Conservation (phyloP, 2,888 invertebrate species). For the Drosophila eohydei region DNA sequence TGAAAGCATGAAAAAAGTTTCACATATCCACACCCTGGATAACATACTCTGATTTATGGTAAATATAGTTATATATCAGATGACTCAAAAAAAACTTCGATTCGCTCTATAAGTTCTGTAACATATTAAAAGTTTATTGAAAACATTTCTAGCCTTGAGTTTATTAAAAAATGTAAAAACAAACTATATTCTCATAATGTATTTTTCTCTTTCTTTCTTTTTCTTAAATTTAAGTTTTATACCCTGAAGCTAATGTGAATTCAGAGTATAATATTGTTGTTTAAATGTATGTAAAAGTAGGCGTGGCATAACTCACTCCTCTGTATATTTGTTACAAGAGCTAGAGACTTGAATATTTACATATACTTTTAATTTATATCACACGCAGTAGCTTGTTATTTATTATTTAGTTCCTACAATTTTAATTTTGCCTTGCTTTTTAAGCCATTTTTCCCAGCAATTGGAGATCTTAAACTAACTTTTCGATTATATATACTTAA, state of each 20-base stretch:
- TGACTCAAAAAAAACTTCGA: neutral
- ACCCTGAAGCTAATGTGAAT: neutral
- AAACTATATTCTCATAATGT: neutral
- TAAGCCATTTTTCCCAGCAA: no score
- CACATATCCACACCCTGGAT: constrained; percentile 3
- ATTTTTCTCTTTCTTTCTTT: neutral
- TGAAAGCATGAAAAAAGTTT: constrained; percentile 1
- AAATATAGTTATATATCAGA: neutral
- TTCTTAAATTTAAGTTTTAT: neutral
- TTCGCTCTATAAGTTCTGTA: neutral
- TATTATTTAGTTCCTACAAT: no score
- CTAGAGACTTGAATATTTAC: no score
- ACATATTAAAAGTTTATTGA: neutral
- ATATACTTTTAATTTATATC: no score
- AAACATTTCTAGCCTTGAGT: neutral
- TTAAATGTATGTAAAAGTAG: neutral
- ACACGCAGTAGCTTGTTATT: no score
- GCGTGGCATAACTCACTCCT: no score
- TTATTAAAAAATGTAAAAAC: neutral
- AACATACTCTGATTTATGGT: constrained; percentile 1
- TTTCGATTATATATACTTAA: no score
- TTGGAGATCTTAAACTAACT: no score
- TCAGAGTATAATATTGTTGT: neutral
- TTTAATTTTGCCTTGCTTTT: no score
- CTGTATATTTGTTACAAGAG: no score